These are phyloP conservation scores for Hypanus sabinus DNA, from an alignment of 2,113 vertebrate species.

Conservation along the genomic window DNA sequence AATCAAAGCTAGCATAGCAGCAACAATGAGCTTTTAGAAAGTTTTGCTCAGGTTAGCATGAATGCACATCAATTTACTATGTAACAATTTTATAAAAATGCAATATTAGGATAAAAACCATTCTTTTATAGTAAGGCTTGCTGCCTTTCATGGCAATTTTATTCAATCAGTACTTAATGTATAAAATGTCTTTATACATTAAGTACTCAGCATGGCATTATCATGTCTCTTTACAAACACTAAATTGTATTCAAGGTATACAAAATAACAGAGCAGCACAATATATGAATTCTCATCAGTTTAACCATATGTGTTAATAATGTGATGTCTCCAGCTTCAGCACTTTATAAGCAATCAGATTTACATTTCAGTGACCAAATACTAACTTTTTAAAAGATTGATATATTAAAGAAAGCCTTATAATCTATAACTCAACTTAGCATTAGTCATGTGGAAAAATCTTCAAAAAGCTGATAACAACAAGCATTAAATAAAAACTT, in stretches of 20 bases:
- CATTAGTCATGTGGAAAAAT: background rate
- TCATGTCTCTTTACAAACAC: background rate
- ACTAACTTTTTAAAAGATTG: background rate
- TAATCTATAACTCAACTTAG: background rate
- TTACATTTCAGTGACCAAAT: background rate
- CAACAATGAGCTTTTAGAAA: background rate
- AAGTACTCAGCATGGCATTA: background rate
- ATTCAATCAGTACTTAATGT: constrained; percentile 6
- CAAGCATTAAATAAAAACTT: background rate
- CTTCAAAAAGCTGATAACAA: background rate
- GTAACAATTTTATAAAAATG: background rate
- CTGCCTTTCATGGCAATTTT: background rate
- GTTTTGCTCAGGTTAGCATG: background rate
- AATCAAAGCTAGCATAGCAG: background rate
- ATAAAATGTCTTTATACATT: background rate
- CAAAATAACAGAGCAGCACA: background rate
- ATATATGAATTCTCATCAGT: background rate
- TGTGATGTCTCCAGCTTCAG: background rate
- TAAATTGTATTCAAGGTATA: background rate
- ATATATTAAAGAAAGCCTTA: background rate
- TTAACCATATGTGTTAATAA: background rate
- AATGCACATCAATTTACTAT: background rate
- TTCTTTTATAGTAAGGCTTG: background rate
- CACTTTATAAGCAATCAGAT: background rate
- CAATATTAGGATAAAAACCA: background rate